Percentiles rank a stretch among this genome's conserved stretches.
Evolutionary conservation across 2,113 vertebrate genomes (phyloP).

Genomic region (Anser cygnoides): DNA sequence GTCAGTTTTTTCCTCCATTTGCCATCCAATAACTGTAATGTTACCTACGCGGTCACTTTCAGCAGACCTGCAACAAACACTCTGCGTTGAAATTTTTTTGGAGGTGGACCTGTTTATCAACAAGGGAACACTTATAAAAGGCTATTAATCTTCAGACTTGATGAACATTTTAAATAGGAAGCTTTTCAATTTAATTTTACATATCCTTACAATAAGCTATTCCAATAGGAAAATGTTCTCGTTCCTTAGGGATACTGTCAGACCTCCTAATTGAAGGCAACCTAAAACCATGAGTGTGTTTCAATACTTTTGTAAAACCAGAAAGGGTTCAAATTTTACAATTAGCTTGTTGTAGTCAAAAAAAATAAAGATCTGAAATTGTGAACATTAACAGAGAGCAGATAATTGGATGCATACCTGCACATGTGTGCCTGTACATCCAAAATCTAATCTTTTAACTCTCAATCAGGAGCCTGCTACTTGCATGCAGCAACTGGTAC

Average conservation of each 20-base stretch:
- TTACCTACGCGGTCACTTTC: constrained; percentile 91
- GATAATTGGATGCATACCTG: background rate
- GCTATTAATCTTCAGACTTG: background rate
- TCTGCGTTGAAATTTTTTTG: constrained; percentile 60
- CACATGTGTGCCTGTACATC: accelerated
- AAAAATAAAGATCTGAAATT: background rate
- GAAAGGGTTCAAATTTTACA: background rate
- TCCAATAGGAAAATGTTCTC: background rate
- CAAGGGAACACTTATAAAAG: constrained; percentile 58
- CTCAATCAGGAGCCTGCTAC: background rate
- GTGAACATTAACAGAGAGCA: background rate
- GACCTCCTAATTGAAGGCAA: background rate
- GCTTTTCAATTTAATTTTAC: background rate
- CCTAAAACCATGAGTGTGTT: background rate
- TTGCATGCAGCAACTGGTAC: background rate
- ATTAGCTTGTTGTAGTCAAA: background rate
- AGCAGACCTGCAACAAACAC: constrained; percentile 86
- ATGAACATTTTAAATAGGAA: constrained; percentile 31
- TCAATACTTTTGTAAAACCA: background rate
- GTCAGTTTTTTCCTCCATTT: constrained; percentile 92
- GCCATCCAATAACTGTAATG: constrained; percentile 90
- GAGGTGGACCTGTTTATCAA: constrained; percentile 59
- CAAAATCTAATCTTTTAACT: background rate
- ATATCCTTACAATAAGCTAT: background rate
- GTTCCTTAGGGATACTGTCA: background rate